Base-by-base conservation (phyloP, 1,140 invertebrate genomes). In the Drosophila littoralis region DNA sequence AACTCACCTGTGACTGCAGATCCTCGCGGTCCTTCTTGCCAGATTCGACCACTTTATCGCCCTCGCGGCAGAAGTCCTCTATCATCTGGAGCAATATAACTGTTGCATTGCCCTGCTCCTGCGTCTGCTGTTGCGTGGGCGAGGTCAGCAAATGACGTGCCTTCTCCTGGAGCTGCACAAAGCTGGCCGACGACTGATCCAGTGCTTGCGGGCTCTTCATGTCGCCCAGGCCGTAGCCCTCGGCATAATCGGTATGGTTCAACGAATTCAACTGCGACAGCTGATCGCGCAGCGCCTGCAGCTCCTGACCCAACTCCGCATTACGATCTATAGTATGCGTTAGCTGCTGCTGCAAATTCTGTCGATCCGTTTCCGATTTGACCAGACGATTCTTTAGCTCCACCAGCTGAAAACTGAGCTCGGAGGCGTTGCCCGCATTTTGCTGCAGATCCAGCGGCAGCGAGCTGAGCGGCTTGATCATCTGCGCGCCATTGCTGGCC, bases 21-120 rank as follows among this genome's bases (percentile, higher is more conserved):
- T 97, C 96, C 79, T 96, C 94, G 54, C 94, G 93, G 63, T 96
- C 95, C 42, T 93, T 93, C 65, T 94, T 94, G 33, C 94, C 93
- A 12, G 93, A 94, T 60, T 96, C 96, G 1, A 94, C 92, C 54
- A 95, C 93, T 63, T 93, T 94, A 45, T 95, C 94, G n/a, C 93
- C 93, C 69, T 95, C 94, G 40, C 92, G 92, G 35, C 93, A 94
- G 7, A 95, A 82, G 71, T 95, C 94, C 71, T 96, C 95, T 17
- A 95, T 93, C 40, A 95, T 81, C 77, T 94, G 93, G 6, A 95
- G 51, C 10, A 94, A 33, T 2, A 73, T 73, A 13, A 93, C 92
- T 0, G 93, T 92, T 13, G 93, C 90, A 72, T 94, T 93, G 73
- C 40, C 78, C 7, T 28, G 69, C 10, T 90, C 75, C 58, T 85